Conservation (phyloP, 2,797 vertebrate genomes). For the Ctenochaetus hawaiiensis region DNA sequence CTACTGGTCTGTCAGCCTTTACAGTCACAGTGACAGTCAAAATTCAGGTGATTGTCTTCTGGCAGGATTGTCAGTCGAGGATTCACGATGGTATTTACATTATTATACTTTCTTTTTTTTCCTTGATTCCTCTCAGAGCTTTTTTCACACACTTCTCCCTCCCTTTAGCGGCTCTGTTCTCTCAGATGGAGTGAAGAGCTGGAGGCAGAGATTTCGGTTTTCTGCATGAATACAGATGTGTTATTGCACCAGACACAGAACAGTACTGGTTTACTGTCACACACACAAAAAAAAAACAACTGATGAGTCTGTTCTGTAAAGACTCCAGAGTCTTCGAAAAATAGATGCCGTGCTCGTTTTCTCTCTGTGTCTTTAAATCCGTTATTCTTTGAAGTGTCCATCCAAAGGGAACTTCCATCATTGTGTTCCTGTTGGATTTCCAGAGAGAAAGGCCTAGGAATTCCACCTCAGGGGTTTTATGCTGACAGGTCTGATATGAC, state of each 20-base stretch:
- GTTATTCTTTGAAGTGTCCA: conserved; percentile 23
- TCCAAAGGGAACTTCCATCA: conserved; percentile 19
- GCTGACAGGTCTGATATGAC: conserved; percentile 92
- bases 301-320: conserved; percentile 31
- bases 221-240: conserved; percentile 50
- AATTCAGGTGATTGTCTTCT: conserved; percentile 71
- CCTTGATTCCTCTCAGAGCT: conserved; percentile 52
- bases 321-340: conserved; percentile 27
- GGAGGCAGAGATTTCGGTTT: conserved; percentile 47
- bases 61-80: conserved; percentile 76
- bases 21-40: conserved; percentile 41
- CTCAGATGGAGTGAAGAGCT: conserved; percentile 30
- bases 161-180: conserved; percentile 29
- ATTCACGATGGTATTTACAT: conserved; percentile 52
- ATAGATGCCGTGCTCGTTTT: conserved; percentile 28
- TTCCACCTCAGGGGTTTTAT: conserved; percentile 68
- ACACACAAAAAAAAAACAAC: conserved; percentile 69
- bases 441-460: conserved; percentile 65
- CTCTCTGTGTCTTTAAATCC: conserved; percentile 41
- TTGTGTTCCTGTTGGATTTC: conserved; percentile 46
- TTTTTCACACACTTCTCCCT: conserved; percentile 11
- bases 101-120: conserved; percentile 39
- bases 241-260: conserved; percentile 63
- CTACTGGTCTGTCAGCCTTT: conserved; percentile 28
- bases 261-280: conserved; percentile 60